Percentiles rank a stretch among this genome's conserved stretches.
phyloP scores from a whole-genome alignment of 1,140 invertebrate genomes.

The Ladona fulva region DNA sequence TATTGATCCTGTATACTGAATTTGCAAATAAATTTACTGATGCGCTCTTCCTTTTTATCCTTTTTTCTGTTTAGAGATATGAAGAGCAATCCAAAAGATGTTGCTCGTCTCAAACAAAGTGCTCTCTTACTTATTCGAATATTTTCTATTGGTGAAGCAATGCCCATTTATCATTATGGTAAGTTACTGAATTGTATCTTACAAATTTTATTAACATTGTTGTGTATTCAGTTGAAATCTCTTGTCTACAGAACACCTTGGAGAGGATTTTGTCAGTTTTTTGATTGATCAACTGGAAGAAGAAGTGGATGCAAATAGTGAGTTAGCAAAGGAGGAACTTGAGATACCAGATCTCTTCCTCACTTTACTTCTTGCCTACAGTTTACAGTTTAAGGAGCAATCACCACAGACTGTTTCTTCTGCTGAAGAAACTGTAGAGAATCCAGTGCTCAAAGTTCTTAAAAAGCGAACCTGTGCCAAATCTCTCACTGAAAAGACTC shows the following conservation, averaged over 20 bases:
- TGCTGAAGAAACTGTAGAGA: constrained; percentile 37
- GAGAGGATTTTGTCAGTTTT: constrained; percentile 66
- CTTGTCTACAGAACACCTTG: constrained; percentile 60
- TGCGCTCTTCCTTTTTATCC: background rate
- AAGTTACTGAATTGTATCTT: constrained; percentile 23
- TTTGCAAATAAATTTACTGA: no score
- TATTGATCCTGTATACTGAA: no score
- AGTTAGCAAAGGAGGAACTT: constrained; percentile 26
- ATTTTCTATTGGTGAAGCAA: constrained; percentile 77
- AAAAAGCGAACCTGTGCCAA: constrained; percentile 62
- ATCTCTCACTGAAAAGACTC: constrained; percentile 79
- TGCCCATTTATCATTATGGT: constrained; percentile 75
- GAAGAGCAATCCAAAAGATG: constrained; percentile 57
- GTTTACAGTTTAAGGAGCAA: constrained; percentile 65
- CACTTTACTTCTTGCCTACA: constrained; percentile 76
- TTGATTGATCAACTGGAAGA: constrained; percentile 71
- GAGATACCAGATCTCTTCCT: constrained; percentile 69
- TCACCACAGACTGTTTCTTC: background rate
- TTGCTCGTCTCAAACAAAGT: constrained; percentile 61
- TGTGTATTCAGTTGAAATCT: background rate
- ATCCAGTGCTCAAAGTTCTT: constrained; percentile 66
- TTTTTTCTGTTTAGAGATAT: constrained; percentile 50
- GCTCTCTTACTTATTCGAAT: constrained; percentile 73
- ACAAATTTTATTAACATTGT: no score
- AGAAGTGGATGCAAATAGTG: constrained; percentile 63